Base-by-base conservation (phyloP, 2,888 invertebrate genomes). In the Volucella bombylans region DNA sequence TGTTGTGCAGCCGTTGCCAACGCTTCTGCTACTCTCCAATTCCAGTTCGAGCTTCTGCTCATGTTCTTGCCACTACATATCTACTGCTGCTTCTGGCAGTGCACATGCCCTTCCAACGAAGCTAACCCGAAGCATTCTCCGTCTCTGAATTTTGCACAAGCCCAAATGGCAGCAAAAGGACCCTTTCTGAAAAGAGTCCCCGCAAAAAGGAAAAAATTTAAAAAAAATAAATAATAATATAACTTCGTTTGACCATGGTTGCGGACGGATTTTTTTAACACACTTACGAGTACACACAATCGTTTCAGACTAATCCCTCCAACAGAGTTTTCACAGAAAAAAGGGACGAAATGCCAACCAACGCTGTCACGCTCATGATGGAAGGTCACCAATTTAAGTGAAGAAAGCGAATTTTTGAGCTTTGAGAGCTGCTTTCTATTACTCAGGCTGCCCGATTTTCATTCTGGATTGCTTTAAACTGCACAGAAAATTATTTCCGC, bases 191-290 rank as follows among this genome's bases (percentile, higher is more conserved):
- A 6, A 31, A 6, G 31, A 31, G 38, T 49, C 12, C 15, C 23
- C n/a, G 45, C 43, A 11, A 14, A 49, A 14, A 15, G 31, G 15
- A 50, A 69, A 38, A 23, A 52, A 31, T 62, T 1, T 9, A 15
- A 11, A 71, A 50, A 31, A 39, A 54, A 62, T 71, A 71, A 78
- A 78, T 78, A 78, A 79, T 78, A 23, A 23, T 23, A 23, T 23
- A 78, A 78, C 78, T 82, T 82, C 77, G 72, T 81, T 72, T 72
- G 81, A 85, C 81, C 81, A 57, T 62, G 67, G 65, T 62, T 61
- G 54, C 41, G 59, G 76, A 47, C 52, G 67, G 72, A 72, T 76
- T 67, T 62, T 80, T 61, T 57, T 69, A 69, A 65, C 79, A 69
- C 64, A 79, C 57, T 72, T 65, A 50, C n/a, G n/a, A n/a, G n/a